Evolutionary conservation across 2,797 vertebrate species (phyloP).

Genomic region (Cynodonichthys magdalenae): DNA sequence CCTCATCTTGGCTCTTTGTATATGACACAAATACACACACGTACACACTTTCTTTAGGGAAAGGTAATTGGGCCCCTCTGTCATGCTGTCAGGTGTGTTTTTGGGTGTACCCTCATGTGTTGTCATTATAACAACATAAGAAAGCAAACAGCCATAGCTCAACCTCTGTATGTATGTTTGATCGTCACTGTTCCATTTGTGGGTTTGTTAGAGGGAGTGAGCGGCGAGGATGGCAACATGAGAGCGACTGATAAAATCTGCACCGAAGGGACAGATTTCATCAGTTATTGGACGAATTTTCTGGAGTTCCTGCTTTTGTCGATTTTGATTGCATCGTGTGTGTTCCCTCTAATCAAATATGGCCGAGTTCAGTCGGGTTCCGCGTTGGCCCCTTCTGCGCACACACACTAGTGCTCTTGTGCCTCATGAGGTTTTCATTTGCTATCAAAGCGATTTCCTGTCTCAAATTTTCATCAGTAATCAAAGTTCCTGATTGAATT

Average conservation of each 20-base stretch:
- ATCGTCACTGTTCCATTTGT: conserved; percentile 12
- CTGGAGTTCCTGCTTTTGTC: conserved; percentile 56
- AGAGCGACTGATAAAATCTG: conserved; percentile 37
- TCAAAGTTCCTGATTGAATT: conserved; percentile 85
- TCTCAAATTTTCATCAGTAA: conserved; percentile 82
- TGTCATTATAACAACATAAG: conserved; percentile 81
- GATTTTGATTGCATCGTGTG: conserved; percentile 56
- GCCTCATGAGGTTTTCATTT: conserved; percentile 78
- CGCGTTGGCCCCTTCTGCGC: conserved; percentile 26
- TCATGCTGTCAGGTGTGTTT: conserved; percentile 79
- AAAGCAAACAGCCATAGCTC: conserved; percentile 69
- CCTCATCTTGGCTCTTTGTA: conserved; percentile 12
- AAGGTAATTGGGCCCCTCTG: conserved; percentile 77
- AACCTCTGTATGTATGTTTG: conserved; percentile 56
- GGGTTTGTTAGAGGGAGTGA: conserved; percentile 3
- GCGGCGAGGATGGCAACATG: conserved; percentile 6
- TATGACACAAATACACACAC: conserved; percentile 30
- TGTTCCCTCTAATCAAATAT: conserved; percentile 68
- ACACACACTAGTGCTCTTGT: conserved; percentile 53
- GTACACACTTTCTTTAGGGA: conserved; percentile 44
- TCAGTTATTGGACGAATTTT: conserved; percentile 42
- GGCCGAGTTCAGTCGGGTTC: conserved; percentile 48
- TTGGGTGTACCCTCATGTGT: conserved; percentile 78
- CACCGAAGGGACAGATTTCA: conserved; percentile 38
- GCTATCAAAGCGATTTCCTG: conserved; percentile 82